Percentiles rank a stretch among this genome's conserved stretches.
These are phyloP conservation scores for Tenodera sinensis DNA, from an alignment of 2,888 invertebrate species.

Conservation along the genomic window DNA sequence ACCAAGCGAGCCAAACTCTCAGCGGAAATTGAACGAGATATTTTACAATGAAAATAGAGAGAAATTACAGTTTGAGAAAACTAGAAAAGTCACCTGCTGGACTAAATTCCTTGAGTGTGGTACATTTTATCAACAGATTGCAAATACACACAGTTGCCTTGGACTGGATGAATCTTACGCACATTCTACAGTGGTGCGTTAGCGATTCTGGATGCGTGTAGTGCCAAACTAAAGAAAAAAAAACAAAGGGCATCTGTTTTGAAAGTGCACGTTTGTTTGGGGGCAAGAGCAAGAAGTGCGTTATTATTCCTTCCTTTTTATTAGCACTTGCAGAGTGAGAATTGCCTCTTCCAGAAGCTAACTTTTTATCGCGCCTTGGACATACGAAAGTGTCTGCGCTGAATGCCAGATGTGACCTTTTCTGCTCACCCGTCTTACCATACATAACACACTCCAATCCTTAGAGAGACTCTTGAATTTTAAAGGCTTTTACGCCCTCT, in stretches of 20 bases:
- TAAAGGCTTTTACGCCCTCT: neutral
- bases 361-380: neutral
- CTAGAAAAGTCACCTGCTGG: too few relatives aligned
- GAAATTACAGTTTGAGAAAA: too few relatives aligned
- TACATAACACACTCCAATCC: neutral
- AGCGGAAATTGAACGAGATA: too few relatives aligned
- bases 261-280: neutral
- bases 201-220: neutral
- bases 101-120: too few relatives aligned
- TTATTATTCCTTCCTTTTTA: neutral
- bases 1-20: too few relatives aligned
- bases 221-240: too few relatives aligned
- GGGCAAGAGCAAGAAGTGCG: neutral
- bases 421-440: neutral
- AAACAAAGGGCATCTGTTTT: neutral
- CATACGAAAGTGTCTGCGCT: neutral
- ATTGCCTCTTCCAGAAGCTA: neutral
- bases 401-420: neutral
- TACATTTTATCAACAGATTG: too few relatives aligned
- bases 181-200: neutral
- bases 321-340: neutral
- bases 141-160: too few relatives aligned
- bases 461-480: neutral
- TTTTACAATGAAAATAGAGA: too few relatives aligned
- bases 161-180: neutral